Evolutionary conservation across 2,888 invertebrate species (phyloP).

Genomic region (Meandrusa payeni): DNA sequence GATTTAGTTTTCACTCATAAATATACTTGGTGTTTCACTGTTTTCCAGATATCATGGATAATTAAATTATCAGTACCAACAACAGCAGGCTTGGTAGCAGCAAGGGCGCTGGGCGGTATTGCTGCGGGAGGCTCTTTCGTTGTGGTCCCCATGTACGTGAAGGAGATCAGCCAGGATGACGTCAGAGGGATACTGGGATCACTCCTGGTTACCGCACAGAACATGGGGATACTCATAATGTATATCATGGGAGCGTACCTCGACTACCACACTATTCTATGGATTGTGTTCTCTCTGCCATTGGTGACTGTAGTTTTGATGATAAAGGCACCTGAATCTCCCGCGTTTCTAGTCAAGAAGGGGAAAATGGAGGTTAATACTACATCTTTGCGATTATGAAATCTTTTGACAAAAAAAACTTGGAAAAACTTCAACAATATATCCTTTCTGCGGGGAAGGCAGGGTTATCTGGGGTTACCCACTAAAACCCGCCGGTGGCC

Average conservation of each 20-base stretch:
- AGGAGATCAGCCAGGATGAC: conserved; percentile 57
- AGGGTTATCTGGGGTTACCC: no score
- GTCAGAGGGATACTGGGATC: conserved; percentile 54
- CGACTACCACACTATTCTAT: conserved; percentile 47
- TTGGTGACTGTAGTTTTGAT: conserved; percentile 44
- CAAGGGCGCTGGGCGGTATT: conserved; percentile 46
- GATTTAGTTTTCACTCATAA: no score
- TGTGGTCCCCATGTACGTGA: conserved; percentile 53
- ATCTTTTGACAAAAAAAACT: no score
- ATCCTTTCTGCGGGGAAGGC: no score
- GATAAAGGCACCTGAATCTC: conserved; percentile 58
- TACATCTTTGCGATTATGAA: no score
- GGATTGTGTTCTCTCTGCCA: conserved; percentile 44
- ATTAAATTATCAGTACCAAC: conserved; percentile 44
- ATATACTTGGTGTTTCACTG: no score
- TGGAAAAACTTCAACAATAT: no score
- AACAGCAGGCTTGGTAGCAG: conserved; percentile 41
- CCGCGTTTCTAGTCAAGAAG: conserved; percentile 53
- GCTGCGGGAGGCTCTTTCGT: conserved; percentile 55
- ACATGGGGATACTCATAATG: conserved; percentile 50
- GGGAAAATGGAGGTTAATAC: conserved; percentile 55
- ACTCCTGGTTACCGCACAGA: conserved; percentile 45
- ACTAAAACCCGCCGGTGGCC: no score
- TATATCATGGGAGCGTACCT: conserved; percentile 54
- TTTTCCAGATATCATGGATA: conserved; percentile 54